Evolutionary conservation across 2,113 vertebrate genomes (phyloP).

Genomic region (Oncorhynchus masou): DNA sequence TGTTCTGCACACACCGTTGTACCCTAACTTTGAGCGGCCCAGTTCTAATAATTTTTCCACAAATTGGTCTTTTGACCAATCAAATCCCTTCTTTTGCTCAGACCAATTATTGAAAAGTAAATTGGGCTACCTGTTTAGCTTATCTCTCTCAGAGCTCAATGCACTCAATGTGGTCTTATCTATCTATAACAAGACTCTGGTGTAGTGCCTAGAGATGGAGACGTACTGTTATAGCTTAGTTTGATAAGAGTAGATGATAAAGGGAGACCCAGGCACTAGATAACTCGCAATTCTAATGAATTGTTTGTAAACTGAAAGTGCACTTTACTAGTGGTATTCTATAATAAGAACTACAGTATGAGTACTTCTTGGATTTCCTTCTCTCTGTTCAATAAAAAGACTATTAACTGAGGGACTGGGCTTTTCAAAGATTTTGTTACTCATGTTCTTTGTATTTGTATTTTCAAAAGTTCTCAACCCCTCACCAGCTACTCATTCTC

Average conservation of each 20-base stretch:
- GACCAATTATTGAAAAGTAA: no score
- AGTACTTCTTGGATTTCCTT: conserved; percentile 38
- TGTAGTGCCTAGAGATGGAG: background rate
- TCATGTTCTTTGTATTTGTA: background rate
- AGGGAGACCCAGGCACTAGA: conserved; percentile 2
- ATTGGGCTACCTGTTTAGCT: no score
- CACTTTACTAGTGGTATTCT: conserved; percentile 69
- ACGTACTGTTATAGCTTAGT: background rate
- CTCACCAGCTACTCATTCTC: background rate
- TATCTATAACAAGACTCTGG: conserved; percentile 10
- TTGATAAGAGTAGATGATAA: background rate
- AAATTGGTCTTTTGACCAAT: no score
- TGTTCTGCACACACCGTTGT: conserved; percentile 60
- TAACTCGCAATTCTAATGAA: conserved; percentile 3
- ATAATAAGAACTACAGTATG: conserved; percentile 52
- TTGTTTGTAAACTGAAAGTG: conserved; percentile 61
- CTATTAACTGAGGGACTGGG: conserved; percentile 25
- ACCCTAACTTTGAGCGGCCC: no score
- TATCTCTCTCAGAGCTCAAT: conserved; percentile 19
- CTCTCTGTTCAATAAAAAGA: conserved; percentile 64
- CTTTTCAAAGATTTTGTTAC: background rate
- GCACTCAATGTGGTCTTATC: conserved; percentile 35
- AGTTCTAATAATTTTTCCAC: no score
- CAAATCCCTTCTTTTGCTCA: no score
- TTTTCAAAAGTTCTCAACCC: background rate